Evolutionary conservation across 2,113 vertebrate species (phyloP), one percentile per base, ranked within the genome.

Genomic region (Hippopotamus amphibius): DNA sequence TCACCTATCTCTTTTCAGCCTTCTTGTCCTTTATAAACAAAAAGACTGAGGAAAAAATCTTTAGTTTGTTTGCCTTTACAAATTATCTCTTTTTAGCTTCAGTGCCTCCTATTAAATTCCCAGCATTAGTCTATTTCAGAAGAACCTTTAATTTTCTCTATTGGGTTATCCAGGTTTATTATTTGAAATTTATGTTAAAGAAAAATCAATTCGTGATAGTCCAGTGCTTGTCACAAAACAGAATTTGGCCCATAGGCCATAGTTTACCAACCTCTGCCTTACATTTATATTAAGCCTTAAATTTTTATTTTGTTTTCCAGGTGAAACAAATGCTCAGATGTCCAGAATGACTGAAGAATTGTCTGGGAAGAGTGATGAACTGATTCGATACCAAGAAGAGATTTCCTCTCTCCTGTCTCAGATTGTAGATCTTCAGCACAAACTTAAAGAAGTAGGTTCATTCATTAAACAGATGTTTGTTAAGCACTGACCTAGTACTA

Each of bases 301-400:
- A n/a, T 71, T 41, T 43, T 63, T 53, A n/a, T 74, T 55, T 82
- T 95, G 26, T 95, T 96, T 93, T 86, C 90, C 95, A 99, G 99
- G 99, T 14, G 99, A 99, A 99, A 99, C 99, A 84, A 99, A 99
- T 98, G 99, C 98, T 97, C 99, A 99, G 76, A 99, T 99, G 99
- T 99, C 99, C 96, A 99, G 98, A 80, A 99, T 99, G 98, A 99
- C 99, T 0, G 99, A 99, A 8, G 99, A 99, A 61, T 97, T 99
- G 76, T 99, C 99, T 37, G 99, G 98, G 85, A 99, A 99, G 98
- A 99, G 99, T 80, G 99, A 99, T 93, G 99, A 99, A 86, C 94
- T 99, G 95, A 97, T 99, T 92, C 98, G 98, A 43, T 99, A 99
- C 97, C 99, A 99, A 98, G 99, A 99, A 97, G 99, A 99, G 97